A percentile compares a stretch with the other conserved stretches of the same genome.
These are phyloP conservation scores for Parasteatoda lunata DNA, from an alignment of 2,888 invertebrate species.

Conservation along the genomic window DNA sequence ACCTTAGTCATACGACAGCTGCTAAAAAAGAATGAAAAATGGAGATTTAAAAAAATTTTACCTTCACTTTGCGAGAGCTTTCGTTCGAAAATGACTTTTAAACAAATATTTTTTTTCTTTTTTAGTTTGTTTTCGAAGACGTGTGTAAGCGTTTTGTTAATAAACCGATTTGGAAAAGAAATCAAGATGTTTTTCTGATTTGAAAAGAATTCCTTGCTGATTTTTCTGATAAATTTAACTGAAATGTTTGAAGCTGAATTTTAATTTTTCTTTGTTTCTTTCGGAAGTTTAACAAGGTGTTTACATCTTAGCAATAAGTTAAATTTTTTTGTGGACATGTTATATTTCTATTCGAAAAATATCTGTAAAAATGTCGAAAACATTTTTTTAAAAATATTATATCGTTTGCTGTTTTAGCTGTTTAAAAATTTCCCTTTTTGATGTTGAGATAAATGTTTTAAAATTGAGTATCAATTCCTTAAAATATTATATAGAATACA, in stretches of 20 bases:
- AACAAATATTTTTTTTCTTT: constrained; percentile 45
- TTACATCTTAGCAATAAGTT: constrained; percentile 42
- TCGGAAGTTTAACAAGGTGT: constrained; percentile 32
- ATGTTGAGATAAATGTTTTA: too few species aligned
- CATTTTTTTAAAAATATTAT: too few species aligned
- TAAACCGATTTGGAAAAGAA: constrained; percentile 14
- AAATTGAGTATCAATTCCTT: too few species aligned
- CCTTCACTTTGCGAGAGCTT: constrained; percentile 49
- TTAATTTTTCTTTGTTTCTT: constrained; percentile 36
- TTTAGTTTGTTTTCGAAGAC: constrained; percentile 17
- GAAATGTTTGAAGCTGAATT: constrained; percentile 30
- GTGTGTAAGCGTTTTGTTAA: constrained; percentile 32
- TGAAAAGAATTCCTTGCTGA: constrained; percentile 21
- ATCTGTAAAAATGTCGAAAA: too few species aligned
- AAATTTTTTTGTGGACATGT: constrained; percentile 12
- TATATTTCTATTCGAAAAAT: too few species aligned
- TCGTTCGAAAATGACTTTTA: constrained; percentile 53
- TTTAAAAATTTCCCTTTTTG: too few species aligned
- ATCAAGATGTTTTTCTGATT: constrained; percentile 12
- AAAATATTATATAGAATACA: too few species aligned
- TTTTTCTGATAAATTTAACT: neutral
- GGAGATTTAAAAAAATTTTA: constrained; percentile 17
- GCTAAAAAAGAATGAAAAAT: neutral
- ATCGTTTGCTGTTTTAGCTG: too few species aligned
- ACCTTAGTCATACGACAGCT: constrained; percentile 33